Evolutionary conservation across 2,888 invertebrate genomes (phyloP).

Genomic region (Ctenicera cuprea): DNA sequence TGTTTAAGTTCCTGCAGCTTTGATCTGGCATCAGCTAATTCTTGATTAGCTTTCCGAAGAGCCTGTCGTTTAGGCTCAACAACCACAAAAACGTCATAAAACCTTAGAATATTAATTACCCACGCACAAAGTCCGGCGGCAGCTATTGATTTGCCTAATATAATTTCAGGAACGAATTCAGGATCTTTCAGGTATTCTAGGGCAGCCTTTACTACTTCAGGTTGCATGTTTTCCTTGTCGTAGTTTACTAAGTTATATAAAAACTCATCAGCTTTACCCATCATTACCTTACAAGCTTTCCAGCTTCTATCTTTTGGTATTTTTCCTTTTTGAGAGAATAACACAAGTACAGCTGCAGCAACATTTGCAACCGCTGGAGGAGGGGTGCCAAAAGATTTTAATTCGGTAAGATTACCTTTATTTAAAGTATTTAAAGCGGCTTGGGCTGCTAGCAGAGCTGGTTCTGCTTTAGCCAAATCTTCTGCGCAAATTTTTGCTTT

Average conservation of each 20-base stretch:
- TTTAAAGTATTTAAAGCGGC: slow-evolving; percentile 94
- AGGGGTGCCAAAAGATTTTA: slow-evolving; percentile 95
- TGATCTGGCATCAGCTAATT: slow-evolving; percentile 87
- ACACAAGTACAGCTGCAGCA: slow-evolving; percentile 89
- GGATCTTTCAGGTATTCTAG: slow-evolving; percentile 79
- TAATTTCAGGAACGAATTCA: slow-evolving; percentile 90
- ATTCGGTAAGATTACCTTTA: slow-evolving; percentile 94
- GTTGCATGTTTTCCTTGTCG: slow-evolving; percentile 95
- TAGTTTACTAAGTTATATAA: slow-evolving; percentile 88
- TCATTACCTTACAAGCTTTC: slow-evolving; percentile 93
- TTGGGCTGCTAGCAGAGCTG: slow-evolving; percentile 91
- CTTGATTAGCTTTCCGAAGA: slow-evolving; percentile 88
- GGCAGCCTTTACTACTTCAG: slow-evolving; percentile 88
- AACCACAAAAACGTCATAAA: slow-evolving; percentile 92
- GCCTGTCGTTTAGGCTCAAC: slow-evolving; percentile 95
- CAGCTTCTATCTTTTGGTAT: slow-evolving; percentile 94
- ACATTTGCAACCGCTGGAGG: slow-evolving; percentile 92
- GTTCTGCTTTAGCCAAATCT: slow-evolving; percentile 93
- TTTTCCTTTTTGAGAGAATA: slow-evolving; percentile 87
- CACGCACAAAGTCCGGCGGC: slow-evolving; percentile 96
- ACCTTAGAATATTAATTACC: slow-evolving; percentile 94
- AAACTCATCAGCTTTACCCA: slow-evolving; percentile 93
- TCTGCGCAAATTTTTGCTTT: slow-evolving; percentile 91
- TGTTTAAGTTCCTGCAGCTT: slow-evolving; percentile 86
- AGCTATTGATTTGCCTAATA: slow-evolving; percentile 90